Evolutionary conservation across 2,888 invertebrate species (phyloP), one percentile per base, ranked within the genome.

Genomic region (Heliconius hortense): DNA sequence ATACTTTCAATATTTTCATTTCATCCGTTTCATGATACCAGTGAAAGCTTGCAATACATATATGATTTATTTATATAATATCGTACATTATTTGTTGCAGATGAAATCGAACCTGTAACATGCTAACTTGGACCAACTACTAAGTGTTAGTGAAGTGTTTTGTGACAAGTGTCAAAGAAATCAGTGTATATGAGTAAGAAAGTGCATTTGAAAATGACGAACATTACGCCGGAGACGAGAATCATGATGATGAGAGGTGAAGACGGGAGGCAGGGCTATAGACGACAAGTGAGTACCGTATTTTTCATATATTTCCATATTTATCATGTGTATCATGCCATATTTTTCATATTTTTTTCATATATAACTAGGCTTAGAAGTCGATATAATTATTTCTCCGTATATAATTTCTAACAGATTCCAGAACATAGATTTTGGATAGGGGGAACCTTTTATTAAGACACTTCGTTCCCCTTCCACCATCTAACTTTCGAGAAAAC

Each of bases 181-280:
- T 74, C 81, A 74, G 84, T 84, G 81, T 86, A 80, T 83, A 93
- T 93, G 93, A 88, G 91, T 85, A 91, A 92, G 78, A 93, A 91
- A 79, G 84, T 82, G 80, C 83, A 83, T 69, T 84, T 86, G 63
- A 92, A 90, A 82, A 93, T 93, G 93, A 92, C 92, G 82, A 93
- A 90, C 86, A 90, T 92, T 80, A 87, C 87, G 28, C 92, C 92
- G 39, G 94, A 94, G 80, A 91, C 93, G 26, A 88, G 93, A 80
- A 90, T 93, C 48, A 94, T 93, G 90, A 93, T 93, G 86, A 89
- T 91, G 88, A 83, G 92, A 82, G 85, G 90, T 3, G 86, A 82
- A 15, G 89, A 91, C 77, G 91, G 89, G 59, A 88, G 89, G 63
- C 88, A 87, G 75, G 90, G 84, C 56, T 93, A 91, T 76, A 86